A percentile compares a stretch with the other conserved stretches of the same genome.
Conservation (phyloP, 2,113 vertebrate species). For the Phylloscopus whistleri region DNA sequence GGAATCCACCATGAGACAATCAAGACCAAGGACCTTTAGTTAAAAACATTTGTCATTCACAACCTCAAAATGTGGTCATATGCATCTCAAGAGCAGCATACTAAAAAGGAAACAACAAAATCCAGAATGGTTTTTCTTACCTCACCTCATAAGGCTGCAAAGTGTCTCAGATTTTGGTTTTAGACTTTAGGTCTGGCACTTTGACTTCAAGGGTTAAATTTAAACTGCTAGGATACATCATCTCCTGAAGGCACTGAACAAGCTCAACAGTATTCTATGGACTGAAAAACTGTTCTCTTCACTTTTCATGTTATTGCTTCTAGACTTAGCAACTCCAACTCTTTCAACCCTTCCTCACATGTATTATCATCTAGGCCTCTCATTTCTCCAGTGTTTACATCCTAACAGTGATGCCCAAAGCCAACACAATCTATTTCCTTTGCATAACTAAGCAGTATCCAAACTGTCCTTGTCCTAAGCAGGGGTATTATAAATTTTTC, state of each 20-base stretch:
- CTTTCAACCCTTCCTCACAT: neutral
- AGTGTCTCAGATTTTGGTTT: neutral
- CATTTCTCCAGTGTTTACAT: neutral
- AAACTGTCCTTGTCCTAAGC: neutral
- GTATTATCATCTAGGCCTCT: neutral
- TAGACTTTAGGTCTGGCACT: neutral
- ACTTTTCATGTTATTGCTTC: neutral
- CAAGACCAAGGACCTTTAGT: neutral
- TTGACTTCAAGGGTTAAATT: neutral
- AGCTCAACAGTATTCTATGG: neutral
- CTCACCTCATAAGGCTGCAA: neutral
- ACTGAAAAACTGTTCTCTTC: neutral
- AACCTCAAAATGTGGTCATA: neutral
- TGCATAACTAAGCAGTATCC: neutral
- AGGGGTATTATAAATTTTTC: neutral
- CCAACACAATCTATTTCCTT: neutral
- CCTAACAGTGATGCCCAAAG: neutral
- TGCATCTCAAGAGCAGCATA: neutral
- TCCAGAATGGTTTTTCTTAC: neutral
- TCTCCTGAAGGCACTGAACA: neutral
- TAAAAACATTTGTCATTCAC: neutral
- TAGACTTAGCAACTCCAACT: neutral
- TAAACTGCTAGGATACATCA: neutral
- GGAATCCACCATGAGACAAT: neutral
- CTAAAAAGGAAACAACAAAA: neutral